Conservation (phyloP, 2,797 vertebrate genomes). For the Delichon dasypus region DNA sequence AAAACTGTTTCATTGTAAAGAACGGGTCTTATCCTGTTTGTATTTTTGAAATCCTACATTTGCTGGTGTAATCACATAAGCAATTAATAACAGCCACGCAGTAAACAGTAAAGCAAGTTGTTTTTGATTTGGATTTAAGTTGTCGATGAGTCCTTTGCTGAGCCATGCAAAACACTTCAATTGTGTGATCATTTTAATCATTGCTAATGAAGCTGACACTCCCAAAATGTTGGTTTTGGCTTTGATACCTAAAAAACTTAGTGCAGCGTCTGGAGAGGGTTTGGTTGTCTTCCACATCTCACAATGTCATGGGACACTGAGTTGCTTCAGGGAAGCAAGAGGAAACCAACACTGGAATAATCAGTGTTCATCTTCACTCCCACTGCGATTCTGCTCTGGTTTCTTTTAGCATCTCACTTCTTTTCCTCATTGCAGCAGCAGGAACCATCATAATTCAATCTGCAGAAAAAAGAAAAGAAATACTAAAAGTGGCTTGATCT, state of each 20-base stretch:
- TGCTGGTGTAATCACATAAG: neutral
- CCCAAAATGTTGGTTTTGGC: slow-evolving; percentile 39
- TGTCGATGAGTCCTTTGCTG: neutral
- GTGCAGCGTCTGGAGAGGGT: neutral
- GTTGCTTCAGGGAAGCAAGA: neutral
- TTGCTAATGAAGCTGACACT: slow-evolving; percentile 11
- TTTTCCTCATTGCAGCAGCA: neutral
- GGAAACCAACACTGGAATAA: neutral
- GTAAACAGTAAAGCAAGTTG: slow-evolving; percentile 12
- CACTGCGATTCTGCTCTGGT: neutral
- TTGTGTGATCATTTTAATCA: slow-evolving; percentile 21
- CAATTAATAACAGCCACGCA: slow-evolving; percentile 7
- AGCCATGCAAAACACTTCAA: neutral
- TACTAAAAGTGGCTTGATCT: neutral
- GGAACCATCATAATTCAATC: neutral
- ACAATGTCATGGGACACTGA: neutral
- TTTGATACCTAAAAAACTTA: slow-evolving; percentile 36
- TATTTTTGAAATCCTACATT: neutral
- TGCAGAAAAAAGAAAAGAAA: neutral
- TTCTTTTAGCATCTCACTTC: neutral
- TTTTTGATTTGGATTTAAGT: slow-evolving; percentile 41
- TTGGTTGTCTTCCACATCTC: slow-evolving; percentile 39
- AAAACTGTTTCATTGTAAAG: neutral
- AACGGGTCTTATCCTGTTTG: neutral
- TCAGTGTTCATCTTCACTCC: neutral